A percentile compares a stretch with the other conserved stretches of the same genome.
phyloP scores from a whole-genome alignment of 2,888 invertebrate genomes.

The Syrista parreyssii region DNA sequence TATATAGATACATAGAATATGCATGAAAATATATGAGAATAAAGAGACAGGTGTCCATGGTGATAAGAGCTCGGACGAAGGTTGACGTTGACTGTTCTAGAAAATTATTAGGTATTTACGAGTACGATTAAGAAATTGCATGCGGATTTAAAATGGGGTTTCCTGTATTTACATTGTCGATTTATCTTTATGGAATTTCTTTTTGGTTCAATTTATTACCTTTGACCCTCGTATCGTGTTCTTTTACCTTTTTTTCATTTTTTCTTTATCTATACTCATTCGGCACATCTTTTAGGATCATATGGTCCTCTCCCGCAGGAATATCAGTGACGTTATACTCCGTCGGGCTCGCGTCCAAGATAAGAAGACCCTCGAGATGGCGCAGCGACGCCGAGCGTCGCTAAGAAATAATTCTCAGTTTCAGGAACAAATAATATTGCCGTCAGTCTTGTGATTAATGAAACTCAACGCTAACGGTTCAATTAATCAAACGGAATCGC shows the following conservation, averaged over 20 bases:
- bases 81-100: background rate
- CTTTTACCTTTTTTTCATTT: background rate
- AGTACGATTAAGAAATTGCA: background rate
- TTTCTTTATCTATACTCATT: too few species aligned
- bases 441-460: background rate
- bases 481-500: background rate
- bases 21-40: too few species aligned
- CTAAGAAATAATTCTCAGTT: background rate
- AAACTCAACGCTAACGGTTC: background rate
- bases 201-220: background rate
- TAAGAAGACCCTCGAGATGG: background rate
- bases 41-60: too few species aligned
- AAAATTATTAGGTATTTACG: background rate
- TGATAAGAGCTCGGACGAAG: too few species aligned
- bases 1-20: background rate
- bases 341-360: background rate
- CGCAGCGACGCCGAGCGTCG: background rate
- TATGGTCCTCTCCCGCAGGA: background rate
- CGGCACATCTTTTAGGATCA: background rate
- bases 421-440: background rate
- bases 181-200: background rate
- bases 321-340: background rate
- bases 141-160: background rate
- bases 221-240: background rate
- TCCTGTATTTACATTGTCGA: background rate